These are phyloP conservation scores for Clepsis dumicolana DNA, from an alignment of 2,888 invertebrate species.

Conservation along the genomic window DNA sequence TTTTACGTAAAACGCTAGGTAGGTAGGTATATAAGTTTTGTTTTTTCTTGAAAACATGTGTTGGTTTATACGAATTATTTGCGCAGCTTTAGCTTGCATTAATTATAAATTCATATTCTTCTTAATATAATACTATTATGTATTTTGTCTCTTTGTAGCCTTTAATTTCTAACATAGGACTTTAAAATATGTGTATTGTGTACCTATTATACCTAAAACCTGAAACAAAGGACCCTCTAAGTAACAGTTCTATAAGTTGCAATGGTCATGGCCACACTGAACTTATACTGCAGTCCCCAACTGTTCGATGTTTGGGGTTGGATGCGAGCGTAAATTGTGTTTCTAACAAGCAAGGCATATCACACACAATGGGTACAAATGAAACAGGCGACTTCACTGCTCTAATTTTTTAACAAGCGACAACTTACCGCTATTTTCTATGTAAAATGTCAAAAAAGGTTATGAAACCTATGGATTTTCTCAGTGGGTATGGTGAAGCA, in stretches of 20 bases:
- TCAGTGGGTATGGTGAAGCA: conserved; percentile 98
- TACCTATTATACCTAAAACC: no score
- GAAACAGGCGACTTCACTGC: not conserved
- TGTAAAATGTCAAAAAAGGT: no score
- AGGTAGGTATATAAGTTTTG: no score
- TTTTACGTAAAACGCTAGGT: not conserved
- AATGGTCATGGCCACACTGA: not conserved
- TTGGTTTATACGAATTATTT: conserved; percentile 13
- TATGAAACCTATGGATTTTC: conserved; percentile 2
- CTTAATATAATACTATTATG: not conserved
- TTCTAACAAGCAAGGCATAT: no score
- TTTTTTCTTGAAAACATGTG: conserved; percentile 13
- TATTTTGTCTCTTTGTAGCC: not conserved
- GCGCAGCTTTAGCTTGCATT: conserved; percentile 5
- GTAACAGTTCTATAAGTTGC: no score
- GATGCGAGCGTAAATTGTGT: no score
- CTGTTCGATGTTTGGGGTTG: not conserved
- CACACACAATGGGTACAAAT: not conserved
- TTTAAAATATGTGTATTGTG: no score
- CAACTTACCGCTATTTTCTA: no score
- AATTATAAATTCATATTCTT: not conserved
- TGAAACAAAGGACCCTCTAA: no score
- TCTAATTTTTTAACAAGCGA: no score
- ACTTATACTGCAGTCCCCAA: not conserved
- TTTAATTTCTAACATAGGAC: not conserved